Evolutionary conservation across 2,888 invertebrate genomes (phyloP), one percentile per base, ranked within the genome.

Genomic region (Pollenia griseotomentosa): DNA sequence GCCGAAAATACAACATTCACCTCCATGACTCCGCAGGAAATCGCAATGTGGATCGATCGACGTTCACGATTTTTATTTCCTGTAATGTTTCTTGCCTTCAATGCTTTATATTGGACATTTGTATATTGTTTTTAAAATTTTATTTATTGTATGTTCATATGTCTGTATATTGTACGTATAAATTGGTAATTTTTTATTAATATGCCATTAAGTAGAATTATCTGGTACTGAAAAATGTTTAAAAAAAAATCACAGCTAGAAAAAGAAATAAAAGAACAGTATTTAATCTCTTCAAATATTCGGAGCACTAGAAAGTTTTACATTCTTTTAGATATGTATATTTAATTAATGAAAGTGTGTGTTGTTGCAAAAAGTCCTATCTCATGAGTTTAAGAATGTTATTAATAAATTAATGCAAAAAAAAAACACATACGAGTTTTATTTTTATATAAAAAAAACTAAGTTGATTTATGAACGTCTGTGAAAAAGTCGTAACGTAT

Each of bases 31-130:
- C 92, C 92, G 33, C 92, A 92, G 81, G 92, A 92, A 85, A 92
- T 92, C 75, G 92, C 92, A 84, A 92, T 92, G 92, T 92, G 92
- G 92, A 92, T 92, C 59, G 92, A 92, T 82, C 86, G 92, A 46
- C 89, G 92, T 9, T 90, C 92, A 1, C 89, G 92, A 16, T 89
- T 91, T 19, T 79, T 92, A 16, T 92, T 92, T 86, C 92, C 92
- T 1, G 88, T 90, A 57, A 91, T 91, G 92, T 92, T 92, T 82
- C 68, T 92, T 79, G 91, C 90, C 4, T 92, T 92, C 33, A 92
- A 92, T 89, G 91, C 89, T 51, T 86, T 92, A 59, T 92, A 92
- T 74, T 92, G 92, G 92, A 91, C 92, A 44, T 92, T 92, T 90
- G 92, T 92, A 74, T 92, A 92, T 73, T 91, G 90, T 74, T 91